phyloP scores from a whole-genome alignment of 2,113 vertebrate genomes.

The Dipodomys merriami region DNA sequence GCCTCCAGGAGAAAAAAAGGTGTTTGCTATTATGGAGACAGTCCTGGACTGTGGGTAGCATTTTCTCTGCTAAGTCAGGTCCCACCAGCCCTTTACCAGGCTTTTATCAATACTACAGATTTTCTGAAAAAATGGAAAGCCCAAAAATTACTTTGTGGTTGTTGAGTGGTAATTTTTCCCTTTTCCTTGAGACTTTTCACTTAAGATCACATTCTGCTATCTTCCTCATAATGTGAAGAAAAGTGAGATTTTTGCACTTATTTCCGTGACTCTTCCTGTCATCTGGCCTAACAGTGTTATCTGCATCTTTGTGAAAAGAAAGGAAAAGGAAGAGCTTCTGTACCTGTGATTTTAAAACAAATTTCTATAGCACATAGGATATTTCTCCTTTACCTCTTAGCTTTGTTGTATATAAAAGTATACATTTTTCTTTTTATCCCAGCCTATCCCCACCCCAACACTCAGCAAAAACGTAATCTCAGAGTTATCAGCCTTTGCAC shows the following conservation, averaged over 20 bases:
- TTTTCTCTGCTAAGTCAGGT: constrained; percentile 82
- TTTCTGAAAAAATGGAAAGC: constrained; percentile 80
- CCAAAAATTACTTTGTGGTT: constrained; percentile 74
- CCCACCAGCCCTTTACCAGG: constrained; percentile 50
- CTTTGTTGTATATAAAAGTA: background rate
- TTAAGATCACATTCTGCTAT: background rate
- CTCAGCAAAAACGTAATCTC: background rate
- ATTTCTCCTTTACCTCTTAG: background rate
- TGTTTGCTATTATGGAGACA: constrained; percentile 61
- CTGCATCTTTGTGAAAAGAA: background rate
- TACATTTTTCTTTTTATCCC: background rate
- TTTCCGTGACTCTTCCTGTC: constrained; percentile 8
- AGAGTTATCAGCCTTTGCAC: background rate
- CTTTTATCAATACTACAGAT: constrained; percentile 69
- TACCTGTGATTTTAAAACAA: background rate
- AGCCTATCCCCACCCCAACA: background rate
- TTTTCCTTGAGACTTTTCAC: constrained; percentile 65
- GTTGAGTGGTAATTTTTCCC: constrained; percentile 46
- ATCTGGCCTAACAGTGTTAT: background rate
- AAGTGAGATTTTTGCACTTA: background rate
- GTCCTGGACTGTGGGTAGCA: constrained; percentile 80
- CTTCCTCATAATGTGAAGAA: constrained; percentile 4
- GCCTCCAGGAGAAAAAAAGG: constrained; percentile 78
- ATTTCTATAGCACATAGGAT: too few species aligned
- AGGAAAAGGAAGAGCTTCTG: constrained; percentile 15